A percentile compares a stretch with the other conserved stretches of the same genome.
phyloP scores from a whole-genome alignment of 2,888 invertebrate genomes.

The Dermolepida albohirtum region DNA sequence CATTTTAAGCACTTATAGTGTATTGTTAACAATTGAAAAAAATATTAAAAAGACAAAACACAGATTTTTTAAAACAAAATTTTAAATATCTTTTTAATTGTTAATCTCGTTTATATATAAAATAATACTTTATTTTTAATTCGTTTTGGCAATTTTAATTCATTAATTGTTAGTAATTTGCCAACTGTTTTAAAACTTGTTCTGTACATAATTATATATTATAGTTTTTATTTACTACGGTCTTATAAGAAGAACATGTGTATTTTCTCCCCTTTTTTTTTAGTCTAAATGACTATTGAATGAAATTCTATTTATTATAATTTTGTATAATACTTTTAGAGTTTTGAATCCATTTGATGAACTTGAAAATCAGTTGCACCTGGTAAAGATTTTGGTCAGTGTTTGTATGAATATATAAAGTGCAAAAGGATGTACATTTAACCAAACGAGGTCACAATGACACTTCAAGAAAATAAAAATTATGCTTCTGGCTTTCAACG shows the following conservation, averaged over 20 bases:
- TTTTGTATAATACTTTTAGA: slow-evolving; percentile 24
- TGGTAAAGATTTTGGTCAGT: too few species aligned
- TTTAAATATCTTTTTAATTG: slow-evolving; percentile 18
- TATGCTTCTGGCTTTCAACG: too few species aligned
- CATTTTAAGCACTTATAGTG: slow-evolving; percentile 45
- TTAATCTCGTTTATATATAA: slow-evolving; percentile 36
- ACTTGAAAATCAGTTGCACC: too few species aligned
- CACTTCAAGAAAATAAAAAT: too few species aligned
- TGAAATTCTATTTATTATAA: slow-evolving; percentile 15
- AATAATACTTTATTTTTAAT: slow-evolving; percentile 26
- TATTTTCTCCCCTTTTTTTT: slow-evolving; percentile 12
- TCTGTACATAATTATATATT: slow-evolving; percentile 6
- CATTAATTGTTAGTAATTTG: slow-evolving; percentile 28
- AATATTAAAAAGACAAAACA: slow-evolving; percentile 30
- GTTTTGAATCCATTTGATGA: too few species aligned
- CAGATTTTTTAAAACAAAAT: slow-evolving; percentile 29
- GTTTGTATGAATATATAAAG: too few species aligned
- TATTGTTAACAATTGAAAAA: slow-evolving; percentile 39
- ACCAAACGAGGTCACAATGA: too few species aligned
- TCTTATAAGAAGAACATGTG: background rate
- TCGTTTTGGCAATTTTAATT: slow-evolving; percentile 41
- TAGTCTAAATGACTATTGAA: too few species aligned
- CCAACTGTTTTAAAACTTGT: slow-evolving; percentile 29
- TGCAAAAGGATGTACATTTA: too few species aligned
- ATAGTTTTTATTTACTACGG: slow-evolving; percentile 9